Percentiles rank a stretch among this genome's conserved stretches.
Conservation (phyloP, 2,888 invertebrate species). For the Dexiosoma caninum region DNA sequence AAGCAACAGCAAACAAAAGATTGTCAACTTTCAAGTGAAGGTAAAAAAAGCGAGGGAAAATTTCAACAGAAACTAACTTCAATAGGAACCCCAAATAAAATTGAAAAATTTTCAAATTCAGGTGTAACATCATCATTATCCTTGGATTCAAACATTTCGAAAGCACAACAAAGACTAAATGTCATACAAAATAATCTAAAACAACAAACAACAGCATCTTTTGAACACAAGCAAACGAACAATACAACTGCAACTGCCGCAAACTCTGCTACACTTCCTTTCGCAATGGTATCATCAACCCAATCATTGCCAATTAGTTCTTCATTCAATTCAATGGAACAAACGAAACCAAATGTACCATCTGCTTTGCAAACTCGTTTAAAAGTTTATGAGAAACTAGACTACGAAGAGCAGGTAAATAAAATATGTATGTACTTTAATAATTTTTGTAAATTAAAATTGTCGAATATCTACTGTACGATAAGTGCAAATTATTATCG, state of each 20-base stretch:
- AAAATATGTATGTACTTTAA: neutral
- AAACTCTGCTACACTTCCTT: neutral
- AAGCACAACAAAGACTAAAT: constrained; percentile 48
- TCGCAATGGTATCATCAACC: constrained; percentile 33
- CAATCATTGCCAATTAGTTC: constrained; percentile 28
- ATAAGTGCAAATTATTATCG: too few relatives aligned
- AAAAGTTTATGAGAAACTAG: constrained; percentile 37
- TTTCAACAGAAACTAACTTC: constrained; percentile 14
- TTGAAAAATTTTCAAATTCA: constrained; percentile 39
- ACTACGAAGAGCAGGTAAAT: constrained; percentile 47
- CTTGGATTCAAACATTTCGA: constrained; percentile 46
- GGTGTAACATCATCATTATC: too few relatives aligned
- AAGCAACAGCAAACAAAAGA: constrained; percentile 45
- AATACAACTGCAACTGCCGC: constrained; percentile 5
- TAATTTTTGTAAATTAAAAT: neutral
- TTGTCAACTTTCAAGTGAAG: constrained; percentile 31
- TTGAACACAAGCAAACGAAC: constrained; percentile 38
- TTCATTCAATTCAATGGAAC: constrained; percentile 16
- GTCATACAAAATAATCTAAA: constrained; percentile 39
- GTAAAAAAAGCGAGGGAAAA: constrained; percentile 39
- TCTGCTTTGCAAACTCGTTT: constrained; percentile 42
- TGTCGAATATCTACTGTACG: too few relatives aligned
- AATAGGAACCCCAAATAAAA: constrained; percentile 47
- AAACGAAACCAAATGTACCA: constrained; percentile 10
- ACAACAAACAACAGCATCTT: constrained; percentile 38